Percentiles rank a stretch among this genome's conserved stretches.
Evolutionary conservation across 2,113 vertebrate genomes (phyloP).

Genomic region (Archilochus colubris): DNA sequence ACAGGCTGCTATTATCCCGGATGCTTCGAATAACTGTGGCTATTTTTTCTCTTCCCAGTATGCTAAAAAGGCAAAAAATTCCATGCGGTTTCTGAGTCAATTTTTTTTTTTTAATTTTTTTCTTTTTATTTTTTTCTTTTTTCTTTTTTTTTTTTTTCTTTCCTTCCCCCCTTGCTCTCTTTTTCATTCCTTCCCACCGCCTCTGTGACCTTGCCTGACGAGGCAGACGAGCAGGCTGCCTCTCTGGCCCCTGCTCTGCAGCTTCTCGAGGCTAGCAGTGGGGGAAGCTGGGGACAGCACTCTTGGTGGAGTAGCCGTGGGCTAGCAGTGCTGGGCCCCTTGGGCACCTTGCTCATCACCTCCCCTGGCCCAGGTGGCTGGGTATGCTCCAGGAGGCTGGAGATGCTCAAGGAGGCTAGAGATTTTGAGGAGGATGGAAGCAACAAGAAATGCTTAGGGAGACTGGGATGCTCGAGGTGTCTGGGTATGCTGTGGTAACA

Average conservation of each 20-base stretch:
- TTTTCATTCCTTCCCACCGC: constrained; percentile 65
- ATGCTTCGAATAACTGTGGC: constrained; percentile 76
- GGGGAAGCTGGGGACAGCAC: background rate
- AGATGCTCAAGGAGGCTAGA: too few relatives aligned
- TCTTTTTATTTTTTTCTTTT: too few relatives aligned
- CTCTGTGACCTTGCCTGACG: constrained; percentile 60
- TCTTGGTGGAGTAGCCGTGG: background rate
- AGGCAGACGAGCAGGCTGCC: background rate
- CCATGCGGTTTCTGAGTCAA: constrained; percentile 73
- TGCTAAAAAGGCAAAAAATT: constrained; percentile 78
- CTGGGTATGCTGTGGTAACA: too few relatives aligned
- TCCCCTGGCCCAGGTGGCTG: accelerated
- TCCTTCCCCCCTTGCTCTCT: constrained; percentile 37
- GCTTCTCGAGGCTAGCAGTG: accelerated
- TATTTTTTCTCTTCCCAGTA: constrained; percentile 78
- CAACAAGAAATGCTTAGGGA: too few relatives aligned
- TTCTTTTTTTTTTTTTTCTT: background rate
- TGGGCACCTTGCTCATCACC: background rate
- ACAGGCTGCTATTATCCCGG: constrained; percentile 74
- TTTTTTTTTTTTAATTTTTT: background rate
- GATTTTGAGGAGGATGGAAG: too few relatives aligned
- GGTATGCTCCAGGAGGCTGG: too few relatives aligned
- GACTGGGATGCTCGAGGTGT: too few relatives aligned
- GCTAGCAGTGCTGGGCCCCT: accelerated
- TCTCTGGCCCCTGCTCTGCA: background rate